Conservation (phyloP, 2,888 invertebrate genomes). For the Lottia gigantea region DNA sequence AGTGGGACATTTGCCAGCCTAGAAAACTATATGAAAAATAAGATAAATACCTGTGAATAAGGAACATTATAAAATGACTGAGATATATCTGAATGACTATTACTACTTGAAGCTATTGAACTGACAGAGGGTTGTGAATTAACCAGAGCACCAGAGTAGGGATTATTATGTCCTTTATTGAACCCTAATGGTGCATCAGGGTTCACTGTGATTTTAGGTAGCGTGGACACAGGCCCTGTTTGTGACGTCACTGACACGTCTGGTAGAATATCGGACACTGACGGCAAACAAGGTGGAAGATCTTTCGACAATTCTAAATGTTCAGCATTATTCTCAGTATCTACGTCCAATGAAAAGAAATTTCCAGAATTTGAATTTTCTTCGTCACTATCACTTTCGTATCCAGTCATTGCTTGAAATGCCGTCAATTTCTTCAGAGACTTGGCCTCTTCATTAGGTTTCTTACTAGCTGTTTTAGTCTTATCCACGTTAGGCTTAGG, state of each 20-base stretch:
- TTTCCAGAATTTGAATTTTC: slow-evolving; percentile 34
- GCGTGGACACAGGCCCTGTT: not conserved
- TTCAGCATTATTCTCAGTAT: slow-evolving; percentile 3
- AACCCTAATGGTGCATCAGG: slow-evolving; percentile 35
- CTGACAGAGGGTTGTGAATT: too few relatives aligned
- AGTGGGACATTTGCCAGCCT: too few relatives aligned
- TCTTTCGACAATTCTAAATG: slow-evolving; percentile 2
- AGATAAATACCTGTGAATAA: too few relatives aligned
- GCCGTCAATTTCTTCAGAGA: slow-evolving; percentile 22
- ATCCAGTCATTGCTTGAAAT: slow-evolving; percentile 34
- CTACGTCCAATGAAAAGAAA: slow-evolving; percentile 44
- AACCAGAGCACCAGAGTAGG: too few relatives aligned
- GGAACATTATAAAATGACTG: too few relatives aligned
- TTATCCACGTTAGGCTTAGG: slow-evolving; percentile 7
- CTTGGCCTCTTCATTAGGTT: slow-evolving; percentile 20
- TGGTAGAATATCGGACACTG: slow-evolving; percentile 1
- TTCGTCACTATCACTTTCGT: slow-evolving; percentile 53
- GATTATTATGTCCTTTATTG: slow-evolving; percentile 13
- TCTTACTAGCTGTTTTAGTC: slow-evolving; percentile 5
- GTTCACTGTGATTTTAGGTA: slow-evolving; percentile 23
- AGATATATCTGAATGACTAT: too few relatives aligned
- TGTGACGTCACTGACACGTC: not conserved
- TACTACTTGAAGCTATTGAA: too few relatives aligned
- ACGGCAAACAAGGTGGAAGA: slow-evolving; percentile 13
- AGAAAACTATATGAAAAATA: too few relatives aligned